A percentile compares a stretch with the other conserved stretches of the same genome.
Evolutionary conservation across 2,113 vertebrate genomes (phyloP).

Genomic region (Vimba vimba): DNA sequence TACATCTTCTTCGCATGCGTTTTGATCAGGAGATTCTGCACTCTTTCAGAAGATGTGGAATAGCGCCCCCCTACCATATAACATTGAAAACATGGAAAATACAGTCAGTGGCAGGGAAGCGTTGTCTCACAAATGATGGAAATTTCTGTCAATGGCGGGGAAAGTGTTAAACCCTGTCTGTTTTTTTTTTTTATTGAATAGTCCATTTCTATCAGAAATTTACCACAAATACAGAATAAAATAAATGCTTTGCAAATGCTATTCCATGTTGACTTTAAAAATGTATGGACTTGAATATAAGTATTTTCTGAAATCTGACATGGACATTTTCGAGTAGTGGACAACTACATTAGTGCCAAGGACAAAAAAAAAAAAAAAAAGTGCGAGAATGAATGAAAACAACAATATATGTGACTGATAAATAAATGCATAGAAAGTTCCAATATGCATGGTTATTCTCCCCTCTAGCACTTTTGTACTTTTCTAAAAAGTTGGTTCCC

Average conservation of each 20-base stretch:
- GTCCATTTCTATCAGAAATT: background rate
- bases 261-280: conserved; percentile 11
- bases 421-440: conserved; percentile 15
- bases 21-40: too few species aligned
- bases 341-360: conserved; percentile 53
- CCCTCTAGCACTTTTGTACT: conserved; percentile 49
- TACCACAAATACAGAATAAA: background rate
- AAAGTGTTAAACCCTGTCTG: too few species aligned
- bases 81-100: too few species aligned
- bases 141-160: too few species aligned
- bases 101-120: too few species aligned
- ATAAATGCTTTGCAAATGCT: background rate
- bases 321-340: conserved; percentile 21
- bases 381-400: background rate
- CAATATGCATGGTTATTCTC: conserved; percentile 37
- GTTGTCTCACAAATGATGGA: too few species aligned
- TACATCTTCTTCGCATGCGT: too few species aligned
- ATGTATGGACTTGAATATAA: conserved; percentile 40
- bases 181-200: background rate
- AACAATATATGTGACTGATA: background rate
- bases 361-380: conserved; percentile 1
- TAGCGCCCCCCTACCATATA: too few species aligned
- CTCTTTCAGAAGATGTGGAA: too few species aligned
- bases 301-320: conserved; percentile 55
- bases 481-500: conserved; percentile 44